Percentiles rank a stretch among this genome's conserved stretches.
Evolutionary conservation across 2,797 vertebrate genomes (phyloP).

Genomic region (Anisognathus igniventris): DNA sequence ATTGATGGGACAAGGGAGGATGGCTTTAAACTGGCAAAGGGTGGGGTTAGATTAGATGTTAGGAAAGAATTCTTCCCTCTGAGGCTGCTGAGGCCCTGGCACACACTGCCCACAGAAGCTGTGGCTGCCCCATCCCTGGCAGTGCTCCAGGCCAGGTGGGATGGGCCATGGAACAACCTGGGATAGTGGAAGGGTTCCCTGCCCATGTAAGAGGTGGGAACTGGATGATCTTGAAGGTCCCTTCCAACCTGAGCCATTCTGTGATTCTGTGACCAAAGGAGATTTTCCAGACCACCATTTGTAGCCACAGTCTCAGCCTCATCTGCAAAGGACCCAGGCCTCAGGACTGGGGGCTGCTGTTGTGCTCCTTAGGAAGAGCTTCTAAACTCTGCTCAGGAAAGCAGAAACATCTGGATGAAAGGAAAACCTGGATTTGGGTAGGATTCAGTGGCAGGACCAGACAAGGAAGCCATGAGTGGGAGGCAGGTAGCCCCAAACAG

Average conservation of each 20-base stretch:
- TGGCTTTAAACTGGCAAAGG: background rate
- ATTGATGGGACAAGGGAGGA: background rate
- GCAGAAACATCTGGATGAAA: background rate
- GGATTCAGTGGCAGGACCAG: background rate
- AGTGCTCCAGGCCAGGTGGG: rapidly evolving
- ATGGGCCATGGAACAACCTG: rapidly evolving
- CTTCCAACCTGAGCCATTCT: background rate
- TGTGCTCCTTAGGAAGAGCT: background rate
- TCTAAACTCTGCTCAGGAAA: background rate
- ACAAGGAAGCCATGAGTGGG: background rate
- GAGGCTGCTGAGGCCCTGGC: background rate
- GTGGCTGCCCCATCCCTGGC: background rate
- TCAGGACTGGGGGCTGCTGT: background rate
- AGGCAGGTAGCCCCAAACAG: background rate
- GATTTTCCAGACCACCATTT: background rate
- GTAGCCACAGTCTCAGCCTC: background rate
- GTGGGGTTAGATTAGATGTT: background rate
- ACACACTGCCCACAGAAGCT: rapidly evolving
- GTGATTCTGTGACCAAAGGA: background rate
- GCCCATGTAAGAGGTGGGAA: background rate
- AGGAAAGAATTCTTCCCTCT: background rate
- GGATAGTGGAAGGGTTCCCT: rapidly evolving
- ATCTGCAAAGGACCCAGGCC: background rate
- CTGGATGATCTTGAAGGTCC: too few species aligned
- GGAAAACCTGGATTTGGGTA: background rate